Percentiles rank a stretch among this genome's conserved stretches.
phyloP scores from a whole-genome alignment of 30 jellyfish, hydroid and myxozoan genomes.

The Hydractinia echinata region DNA sequence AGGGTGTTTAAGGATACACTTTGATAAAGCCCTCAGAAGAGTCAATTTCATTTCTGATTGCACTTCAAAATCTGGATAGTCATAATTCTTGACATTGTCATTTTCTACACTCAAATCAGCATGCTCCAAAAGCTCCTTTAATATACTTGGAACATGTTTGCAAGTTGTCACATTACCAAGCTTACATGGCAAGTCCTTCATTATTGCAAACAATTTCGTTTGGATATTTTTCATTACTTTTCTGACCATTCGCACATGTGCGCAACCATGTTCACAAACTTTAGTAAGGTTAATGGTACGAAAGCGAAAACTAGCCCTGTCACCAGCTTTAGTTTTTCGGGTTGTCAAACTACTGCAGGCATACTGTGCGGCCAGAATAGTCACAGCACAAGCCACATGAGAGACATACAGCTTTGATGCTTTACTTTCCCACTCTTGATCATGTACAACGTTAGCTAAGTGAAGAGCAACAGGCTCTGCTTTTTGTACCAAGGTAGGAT shows the following conservation, averaged over 20 bases:
- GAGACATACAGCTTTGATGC: background rate
- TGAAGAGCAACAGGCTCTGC: background rate
- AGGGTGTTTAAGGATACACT: background rate
- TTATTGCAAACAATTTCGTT: background rate
- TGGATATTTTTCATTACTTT: background rate
- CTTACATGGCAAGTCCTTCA: background rate
- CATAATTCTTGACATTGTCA: background rate
- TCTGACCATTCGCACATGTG: conserved; percentile 3
- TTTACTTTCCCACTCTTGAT: conserved; percentile 1
- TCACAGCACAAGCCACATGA: background rate
- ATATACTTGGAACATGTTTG: background rate
- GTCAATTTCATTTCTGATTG: background rate
- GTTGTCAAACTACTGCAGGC: background rate
- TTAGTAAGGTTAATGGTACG: background rate
- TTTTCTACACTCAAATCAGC: background rate
- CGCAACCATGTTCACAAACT: background rate
- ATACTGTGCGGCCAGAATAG: background rate
- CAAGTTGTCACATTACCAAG: background rate
- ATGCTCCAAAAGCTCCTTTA: background rate
- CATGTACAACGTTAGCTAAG: conserved; percentile 2
- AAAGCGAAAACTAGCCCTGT: too few species aligned
- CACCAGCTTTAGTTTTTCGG: too few species aligned
- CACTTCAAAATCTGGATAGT: background rate
- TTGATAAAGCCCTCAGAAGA: background rate
- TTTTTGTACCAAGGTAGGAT: background rate